phyloP scores from a whole-genome alignment of 2,797 vertebrate species.

The Oryzias dopingdopingensis region DNA sequence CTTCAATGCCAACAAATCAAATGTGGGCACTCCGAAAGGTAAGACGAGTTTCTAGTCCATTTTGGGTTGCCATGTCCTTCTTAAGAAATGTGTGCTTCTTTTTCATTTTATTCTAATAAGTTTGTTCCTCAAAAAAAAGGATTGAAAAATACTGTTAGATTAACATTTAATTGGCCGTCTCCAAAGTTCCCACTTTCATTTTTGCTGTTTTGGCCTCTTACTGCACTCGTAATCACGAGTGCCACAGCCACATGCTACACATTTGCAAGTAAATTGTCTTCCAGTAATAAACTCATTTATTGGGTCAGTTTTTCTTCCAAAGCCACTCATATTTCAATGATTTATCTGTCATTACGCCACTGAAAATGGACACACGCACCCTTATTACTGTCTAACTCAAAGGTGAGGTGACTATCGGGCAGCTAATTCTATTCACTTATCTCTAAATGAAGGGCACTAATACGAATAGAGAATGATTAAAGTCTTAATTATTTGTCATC shows the following conservation, averaged over 20 bases:
- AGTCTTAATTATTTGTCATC: slow-evolving; percentile 64
- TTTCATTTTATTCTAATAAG: slow-evolving; percentile 52
- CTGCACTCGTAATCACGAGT: slow-evolving; percentile 68
- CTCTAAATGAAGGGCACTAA: slow-evolving; percentile 58
- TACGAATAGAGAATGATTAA: slow-evolving; percentile 59
- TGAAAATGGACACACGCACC: slow-evolving; percentile 35
- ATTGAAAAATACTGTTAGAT: slow-evolving; percentile 53
- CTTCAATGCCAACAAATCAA: slow-evolving; percentile 26
- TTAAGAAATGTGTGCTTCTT: neutral
- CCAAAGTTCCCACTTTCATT: slow-evolving; percentile 31
- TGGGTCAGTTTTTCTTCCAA: slow-evolving; percentile 51
- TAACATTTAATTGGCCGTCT: slow-evolving; percentile 53
- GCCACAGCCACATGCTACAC: slow-evolving; percentile 67
- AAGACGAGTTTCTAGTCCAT: slow-evolving; percentile 13
- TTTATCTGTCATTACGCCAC: slow-evolving; percentile 64
- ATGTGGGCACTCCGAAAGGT: slow-evolving; percentile 73
- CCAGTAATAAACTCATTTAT: slow-evolving; percentile 71
- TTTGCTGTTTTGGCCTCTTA: slow-evolving; percentile 26
- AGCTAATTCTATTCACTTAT: slow-evolving; percentile 67
- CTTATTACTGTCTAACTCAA: slow-evolving; percentile 63
- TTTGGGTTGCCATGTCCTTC: no score
- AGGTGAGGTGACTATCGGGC: slow-evolving; percentile 65
- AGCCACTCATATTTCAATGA: slow-evolving; percentile 68
- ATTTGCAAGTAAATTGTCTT: slow-evolving; percentile 80
- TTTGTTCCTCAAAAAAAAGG: slow-evolving; percentile 43